Conservation (phyloP, 2,888 invertebrate genomes). For the Ischnura elegans region DNA sequence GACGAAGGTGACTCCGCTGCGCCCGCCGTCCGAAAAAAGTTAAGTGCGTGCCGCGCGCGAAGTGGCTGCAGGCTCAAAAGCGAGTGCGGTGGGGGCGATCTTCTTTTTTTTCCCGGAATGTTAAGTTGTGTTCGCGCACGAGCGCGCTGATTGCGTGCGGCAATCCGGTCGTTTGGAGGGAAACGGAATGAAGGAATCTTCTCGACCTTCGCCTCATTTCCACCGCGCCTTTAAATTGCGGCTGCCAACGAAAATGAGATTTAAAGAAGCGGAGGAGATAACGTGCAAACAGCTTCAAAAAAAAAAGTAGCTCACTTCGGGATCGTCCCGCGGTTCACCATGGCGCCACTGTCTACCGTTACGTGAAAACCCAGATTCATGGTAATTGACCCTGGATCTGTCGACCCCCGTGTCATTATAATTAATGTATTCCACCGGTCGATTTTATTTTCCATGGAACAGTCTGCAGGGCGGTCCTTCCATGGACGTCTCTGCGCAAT, state of each 20-base stretch:
- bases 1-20: neutral
- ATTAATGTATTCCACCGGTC: no score
- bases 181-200: neutral
- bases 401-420: no score
- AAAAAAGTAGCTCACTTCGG: neutral
- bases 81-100: neutral
- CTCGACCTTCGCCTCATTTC: constrained; percentile 17
- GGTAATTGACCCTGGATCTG: no score
- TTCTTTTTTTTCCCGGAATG: neutral
- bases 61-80: no score
- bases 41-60: neutral
- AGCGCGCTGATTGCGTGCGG: neutral
- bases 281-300: no score
- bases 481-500: no score
- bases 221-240: no score
- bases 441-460: no score
- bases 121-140: neutral
- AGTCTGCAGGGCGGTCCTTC: no score
- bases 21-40: neutral
- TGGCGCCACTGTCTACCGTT: no score
- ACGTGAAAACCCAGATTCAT: no score
- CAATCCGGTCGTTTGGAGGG: neutral
- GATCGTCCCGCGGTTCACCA: neutral
- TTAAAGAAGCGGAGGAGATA: neutral
- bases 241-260: no score